Base-by-base conservation (phyloP, 2,113 vertebrate genomes). In the Anas platyrhynchos region DNA sequence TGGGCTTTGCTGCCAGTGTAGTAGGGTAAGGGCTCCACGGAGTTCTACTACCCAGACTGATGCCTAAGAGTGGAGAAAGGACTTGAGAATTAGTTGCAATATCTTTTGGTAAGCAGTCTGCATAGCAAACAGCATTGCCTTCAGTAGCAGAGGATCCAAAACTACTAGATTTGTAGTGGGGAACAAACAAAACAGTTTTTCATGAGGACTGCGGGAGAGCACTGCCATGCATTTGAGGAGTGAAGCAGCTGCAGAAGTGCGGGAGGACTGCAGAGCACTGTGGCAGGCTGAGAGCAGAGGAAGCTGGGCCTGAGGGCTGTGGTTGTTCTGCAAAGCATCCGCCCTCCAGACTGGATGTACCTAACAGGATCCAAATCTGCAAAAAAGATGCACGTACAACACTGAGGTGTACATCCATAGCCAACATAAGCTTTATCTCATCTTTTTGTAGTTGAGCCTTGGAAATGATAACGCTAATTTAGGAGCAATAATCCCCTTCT, bases 351-450 rank as follows among this genome's bases (percentile, higher is more conserved):
- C 36, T 77, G 58, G 50, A 41, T 9, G 3, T 38, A 13, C 6
- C 36, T 9, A 32, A 17, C 22, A 38, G 83, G 23, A 66, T 52
- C 67, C 46, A 58, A n/a, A 3, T 36, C 41, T 83, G 52, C 50
- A 23, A 34, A 55, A 46, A 66, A 72, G 22, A 5, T 73, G 10
- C 23, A 3, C 16, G 4, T 22, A 20, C n/a, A 66, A 21, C 44
- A 27, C 4, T 1, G 32, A 74, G 27, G 23, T 52, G 34, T 46
- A 6, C 2, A 0, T 54, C 65, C 52, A 9, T 34, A 25, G 1
- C 38, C 48, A 68, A 7, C 43, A 4, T 26, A 62, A 68, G 56
- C 22, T 27, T 16, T 55, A n/a, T 38, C 22, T 54, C 71, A 15
- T 81, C 21, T 67, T 62, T n/a, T 23, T n/a, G 29, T 72, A 56